Evolutionary conservation across 1,140 invertebrate species (phyloP).

Genomic region (Leptestheria dahalacensis): DNA sequence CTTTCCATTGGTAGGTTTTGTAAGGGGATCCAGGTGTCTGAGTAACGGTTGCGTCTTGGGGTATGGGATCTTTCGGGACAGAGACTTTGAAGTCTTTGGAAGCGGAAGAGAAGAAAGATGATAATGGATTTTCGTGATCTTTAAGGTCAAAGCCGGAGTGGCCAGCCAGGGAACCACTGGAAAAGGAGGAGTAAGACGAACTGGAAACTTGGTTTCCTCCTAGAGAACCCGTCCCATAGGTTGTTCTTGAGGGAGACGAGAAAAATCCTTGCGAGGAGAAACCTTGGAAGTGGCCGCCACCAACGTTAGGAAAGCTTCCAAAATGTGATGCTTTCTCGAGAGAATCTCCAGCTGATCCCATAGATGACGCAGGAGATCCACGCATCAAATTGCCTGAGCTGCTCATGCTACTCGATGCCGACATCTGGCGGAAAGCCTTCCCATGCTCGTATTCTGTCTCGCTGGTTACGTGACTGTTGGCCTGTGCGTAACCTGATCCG

Average conservation of each 20-base stretch:
- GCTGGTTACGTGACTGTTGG: conserved; percentile 6
- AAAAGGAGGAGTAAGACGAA: neutral
- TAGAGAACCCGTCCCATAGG: neutral
- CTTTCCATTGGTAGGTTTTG: conserved; percentile 8
- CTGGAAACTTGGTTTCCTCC: too few relatives aligned
- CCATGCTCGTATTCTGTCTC: conserved; percentile 5
- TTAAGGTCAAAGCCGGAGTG: neutral
- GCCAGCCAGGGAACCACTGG: neutral
- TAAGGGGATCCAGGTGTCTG: neutral
- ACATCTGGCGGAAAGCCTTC: neutral
- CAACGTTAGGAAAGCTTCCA: neutral
- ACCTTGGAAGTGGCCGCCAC: neutral
- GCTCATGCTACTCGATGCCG: conserved; percentile 5
- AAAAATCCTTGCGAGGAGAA: too few relatives aligned
- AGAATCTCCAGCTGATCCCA: neutral
- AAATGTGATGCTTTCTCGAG: neutral
- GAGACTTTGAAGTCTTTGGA: neutral
- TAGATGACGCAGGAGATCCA: neutral
- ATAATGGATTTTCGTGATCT: neutral
- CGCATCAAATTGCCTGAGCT: neutral
- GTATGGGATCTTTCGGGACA: neutral
- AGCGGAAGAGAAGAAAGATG: neutral
- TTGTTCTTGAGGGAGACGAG: too few relatives aligned
- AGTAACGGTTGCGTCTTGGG: neutral
- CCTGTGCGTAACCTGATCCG: conserved; percentile 12